phyloP scores from a whole-genome alignment of 2,113 vertebrate genomes.

The Oophaga pumilio region DNA sequence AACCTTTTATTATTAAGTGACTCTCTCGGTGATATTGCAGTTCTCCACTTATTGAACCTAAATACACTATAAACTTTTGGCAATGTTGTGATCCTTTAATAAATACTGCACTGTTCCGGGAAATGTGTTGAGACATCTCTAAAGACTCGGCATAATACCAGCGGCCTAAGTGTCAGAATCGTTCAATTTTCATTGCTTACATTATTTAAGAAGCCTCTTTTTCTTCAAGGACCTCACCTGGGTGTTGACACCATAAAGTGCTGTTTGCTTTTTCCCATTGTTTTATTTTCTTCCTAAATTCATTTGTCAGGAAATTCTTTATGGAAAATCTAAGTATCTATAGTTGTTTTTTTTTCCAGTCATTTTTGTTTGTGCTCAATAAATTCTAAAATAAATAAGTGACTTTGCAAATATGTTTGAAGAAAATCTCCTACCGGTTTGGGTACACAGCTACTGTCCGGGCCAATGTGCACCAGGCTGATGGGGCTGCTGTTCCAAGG shows the following conservation, averaged over 20 bases:
- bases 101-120: slow-evolving; percentile 33
- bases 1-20: slow-evolving; percentile 33
- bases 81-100: slow-evolving; percentile 10
- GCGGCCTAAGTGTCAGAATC: slow-evolving; percentile 1
- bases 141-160: neutral
- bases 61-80: slow-evolving; percentile 12
- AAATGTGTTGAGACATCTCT: slow-evolving; percentile 5
- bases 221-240: neutral
- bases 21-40: neutral
- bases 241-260: neutral
- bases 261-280: neutral
- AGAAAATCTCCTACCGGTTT: neutral
- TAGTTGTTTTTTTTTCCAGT: neutral
- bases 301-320: no score
- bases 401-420: no score
- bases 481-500: neutral
- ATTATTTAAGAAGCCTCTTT: neutral
- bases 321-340: no score
- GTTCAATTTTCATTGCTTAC: neutral
- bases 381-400: no score
- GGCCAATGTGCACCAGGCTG: neutral
- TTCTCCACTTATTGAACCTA: slow-evolving; percentile 13
- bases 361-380: neutral
- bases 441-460: neutral
- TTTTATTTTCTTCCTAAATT: neutral